Base-by-base conservation (phyloP, 2,797 vertebrate species). In the Petrocephalus sullivani region DNA sequence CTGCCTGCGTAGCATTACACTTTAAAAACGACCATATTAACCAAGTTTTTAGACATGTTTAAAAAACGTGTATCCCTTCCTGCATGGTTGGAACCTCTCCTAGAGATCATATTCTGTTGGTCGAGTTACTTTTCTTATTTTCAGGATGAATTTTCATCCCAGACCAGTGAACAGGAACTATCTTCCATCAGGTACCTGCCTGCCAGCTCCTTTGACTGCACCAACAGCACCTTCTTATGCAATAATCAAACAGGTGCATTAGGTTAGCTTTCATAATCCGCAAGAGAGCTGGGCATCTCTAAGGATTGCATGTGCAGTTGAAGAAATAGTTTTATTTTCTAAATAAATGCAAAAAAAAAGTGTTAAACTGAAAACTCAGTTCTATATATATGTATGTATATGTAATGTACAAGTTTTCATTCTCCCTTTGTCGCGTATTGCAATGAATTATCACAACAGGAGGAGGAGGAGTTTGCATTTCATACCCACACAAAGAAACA, bases 321-420 rank as follows among this genome's bases (percentile, higher is more conserved):
- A 14, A 37, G 53, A 83, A 81, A 21, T 9, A 10, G 75, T 19
- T 23, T 54, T 56, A 53, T 85, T 56, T 56, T 85, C 51, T 14
- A 51, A 28, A 54, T 85, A 28, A 85, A 54, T 16, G 51, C 46
- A 84, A 85, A 85, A 56, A 46, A 46, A 6, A 54, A 16, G 49
- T 28, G 56, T 60, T 86, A 60, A 86, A 86, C 54, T 60, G 19
- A 86, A 60, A 86, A 60, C n/a, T 86, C 57, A 28, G 53, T 84
- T 4, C 53, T 56, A 28, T 37, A 86, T 88, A 57, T 89, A 89
- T 92, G 28, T 28, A 86, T 88, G 46, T 89, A 89, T 92, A 92
- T 87, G 92, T 88, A 93, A 93, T 92, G 90, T 90, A 91, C 88
- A 89, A 91, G 93, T 92, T 92, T 93, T 93, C 46, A 16, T 90